These are phyloP conservation scores for Conger conger DNA, from an alignment of 2,113 vertebrate species.

Conservation along the genomic window DNA sequence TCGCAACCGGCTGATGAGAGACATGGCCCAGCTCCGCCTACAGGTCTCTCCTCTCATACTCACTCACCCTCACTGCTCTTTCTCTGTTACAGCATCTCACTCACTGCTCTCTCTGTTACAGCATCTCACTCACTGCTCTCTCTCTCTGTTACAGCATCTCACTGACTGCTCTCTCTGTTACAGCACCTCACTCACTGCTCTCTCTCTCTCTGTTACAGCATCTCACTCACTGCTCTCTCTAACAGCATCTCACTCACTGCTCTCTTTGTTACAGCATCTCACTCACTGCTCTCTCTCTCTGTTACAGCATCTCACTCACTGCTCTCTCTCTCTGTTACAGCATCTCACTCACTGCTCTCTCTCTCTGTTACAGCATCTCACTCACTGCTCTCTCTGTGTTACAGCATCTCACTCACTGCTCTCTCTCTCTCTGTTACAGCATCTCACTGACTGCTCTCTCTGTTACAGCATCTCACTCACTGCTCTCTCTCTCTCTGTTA, in stretches of 20 bases:
- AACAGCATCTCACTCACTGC: too few relatives aligned
- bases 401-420: background rate
- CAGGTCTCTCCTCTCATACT: constrained; percentile 79
- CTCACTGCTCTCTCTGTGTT: background rate
- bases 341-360: constrained; percentile 64
- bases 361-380: background rate
- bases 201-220: background rate
- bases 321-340: too few relatives aligned
- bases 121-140: background rate
- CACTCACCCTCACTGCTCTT: background rate
- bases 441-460: background rate
- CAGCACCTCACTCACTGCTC: background rate
- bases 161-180: background rate
- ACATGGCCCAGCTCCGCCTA: constrained; percentile 95
- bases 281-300: background rate
- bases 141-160: background rate
- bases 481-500: constrained; percentile 66
- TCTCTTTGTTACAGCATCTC: background rate
- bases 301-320: too few relatives aligned
- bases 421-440: background rate
- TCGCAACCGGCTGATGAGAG: constrained; percentile 90
- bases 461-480: constrained; percentile 35
- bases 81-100: background rate
- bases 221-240: too few relatives aligned
- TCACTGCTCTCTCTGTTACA: background rate